Evolutionary conservation across 2,888 invertebrate genomes (phyloP).

Genomic region (Oeneis ivallda): DNA sequence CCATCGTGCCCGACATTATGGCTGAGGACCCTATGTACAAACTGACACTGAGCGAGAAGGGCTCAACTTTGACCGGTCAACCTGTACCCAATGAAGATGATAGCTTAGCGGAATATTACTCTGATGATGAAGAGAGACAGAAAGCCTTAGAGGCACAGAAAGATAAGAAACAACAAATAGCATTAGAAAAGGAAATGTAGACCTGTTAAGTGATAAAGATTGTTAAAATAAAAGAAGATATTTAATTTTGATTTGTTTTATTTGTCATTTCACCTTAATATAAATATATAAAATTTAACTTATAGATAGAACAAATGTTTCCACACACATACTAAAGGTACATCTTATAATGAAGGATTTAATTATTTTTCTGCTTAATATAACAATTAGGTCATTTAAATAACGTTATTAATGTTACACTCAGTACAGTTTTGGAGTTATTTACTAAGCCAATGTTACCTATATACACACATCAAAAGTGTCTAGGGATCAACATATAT

Average conservation of each 20-base stretch:
- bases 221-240: conserved; percentile 52
- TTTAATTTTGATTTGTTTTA: conserved; percentile 24
- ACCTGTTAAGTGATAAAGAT: conserved; percentile 50
- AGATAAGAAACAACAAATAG: conserved; percentile 63
- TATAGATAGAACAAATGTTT: too few relatives aligned
- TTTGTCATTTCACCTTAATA: not conserved
- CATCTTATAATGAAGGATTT: too few relatives aligned
- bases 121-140: conserved; percentile 76
- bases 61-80: conserved; percentile 62
- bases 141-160: conserved; percentile 65
- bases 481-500: too few relatives aligned
- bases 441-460: too few relatives aligned
- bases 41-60: conserved; percentile 61
- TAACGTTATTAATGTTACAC: too few relatives aligned
- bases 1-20: conserved; percentile 49
- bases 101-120: conserved; percentile 72
- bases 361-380: too few relatives aligned
- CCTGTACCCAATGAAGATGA: conserved; percentile 58
- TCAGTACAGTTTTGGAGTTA: not conserved
- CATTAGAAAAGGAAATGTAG: conserved; percentile 68
- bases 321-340: too few relatives aligned
- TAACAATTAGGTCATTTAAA: too few relatives aligned
- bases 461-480: too few relatives aligned
- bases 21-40: conserved; percentile 64
- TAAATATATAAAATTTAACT: not conserved